Base-by-base conservation (phyloP, 2,113 vertebrate genomes). In the Nettapus auritus region DNA sequence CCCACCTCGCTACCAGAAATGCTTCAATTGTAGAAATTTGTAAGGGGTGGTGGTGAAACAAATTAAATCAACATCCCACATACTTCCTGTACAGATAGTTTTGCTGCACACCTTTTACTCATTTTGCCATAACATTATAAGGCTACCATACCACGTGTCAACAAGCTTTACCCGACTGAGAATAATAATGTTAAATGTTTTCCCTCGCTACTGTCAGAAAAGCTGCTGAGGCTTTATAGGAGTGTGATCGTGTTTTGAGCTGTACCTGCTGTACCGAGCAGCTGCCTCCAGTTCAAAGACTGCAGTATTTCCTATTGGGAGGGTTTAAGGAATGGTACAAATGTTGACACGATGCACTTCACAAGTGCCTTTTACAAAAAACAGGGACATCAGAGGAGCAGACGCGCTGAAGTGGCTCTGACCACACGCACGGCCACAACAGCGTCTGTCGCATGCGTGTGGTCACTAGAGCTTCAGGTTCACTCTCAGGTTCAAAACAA, bases 361-460 rank as follows among this genome's bases (percentile, higher is more conserved):
- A 16, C 16, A 64, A 44, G 18, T 11, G 23, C 33, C 3, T 71
- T 71, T 71, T 17, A 56, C 60, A 81, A 82, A 81, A 86, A 80
- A n/a, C 55, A 87, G 42, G 17, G 31, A 57, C 23, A 13, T 25
- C 26, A 19, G 33, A 78, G 66, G 68, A 86, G 22, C 13, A 19
- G 0, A 8, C 0, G 1, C 1, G 55, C 31, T 22, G 11, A 78
- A 67, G 59, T 31, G 55, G 36, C 69, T 25, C 7, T 63, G 52
- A 59, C 33, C 40, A 57, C 75, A 46, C 11, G 16, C 21, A 8
- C 1, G 2, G n/a, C 34, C 60, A 23, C 1, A 4, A 23, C 28
- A 67, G 33, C 2, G 42, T 4, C 78, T 78, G 28, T 66, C 3
- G 1, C 3, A 15, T 69, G 29, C 0, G 0, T 9, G 38, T 12